Conservation (phyloP, 1,140 invertebrate species). For the Drosophila rufa region DNA sequence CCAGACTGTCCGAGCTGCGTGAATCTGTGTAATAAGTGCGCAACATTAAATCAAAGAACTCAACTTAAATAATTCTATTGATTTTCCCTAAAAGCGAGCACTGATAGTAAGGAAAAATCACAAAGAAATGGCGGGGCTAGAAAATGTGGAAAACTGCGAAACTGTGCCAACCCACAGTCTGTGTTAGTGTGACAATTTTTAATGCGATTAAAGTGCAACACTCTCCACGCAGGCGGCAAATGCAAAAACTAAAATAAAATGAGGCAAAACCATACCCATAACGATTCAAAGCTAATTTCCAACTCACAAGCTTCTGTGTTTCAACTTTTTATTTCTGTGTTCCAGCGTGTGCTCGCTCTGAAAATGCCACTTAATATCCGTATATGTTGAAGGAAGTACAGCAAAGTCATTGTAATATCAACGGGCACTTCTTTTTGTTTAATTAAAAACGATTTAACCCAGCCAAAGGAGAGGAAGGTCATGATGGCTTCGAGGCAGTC, state of each 20-base stretch:
- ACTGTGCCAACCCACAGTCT: constrained; percentile 58
- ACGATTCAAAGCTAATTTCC: constrained; percentile 22
- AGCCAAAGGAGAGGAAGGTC: not conserved
- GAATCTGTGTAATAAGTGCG: constrained; percentile 16
- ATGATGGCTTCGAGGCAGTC: constrained; percentile 31
- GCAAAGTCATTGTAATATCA: constrained; percentile 11
- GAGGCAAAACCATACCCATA: constrained; percentile 20
- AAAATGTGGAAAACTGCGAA: constrained; percentile 38
- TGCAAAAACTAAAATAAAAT: constrained; percentile 33
- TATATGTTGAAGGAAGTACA: constrained; percentile 31
- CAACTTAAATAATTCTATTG: constrained; percentile 51
- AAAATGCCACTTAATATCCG: constrained; percentile 40
- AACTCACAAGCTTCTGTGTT: constrained; percentile 15
- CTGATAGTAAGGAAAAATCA: constrained; percentile 38
- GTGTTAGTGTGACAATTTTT: constrained; percentile 75
- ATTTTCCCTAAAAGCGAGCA: constrained; percentile 58
- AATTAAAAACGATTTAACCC: constrained; percentile 30
- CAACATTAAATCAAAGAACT: constrained; percentile 36
- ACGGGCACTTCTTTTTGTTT: constrained; percentile 17
- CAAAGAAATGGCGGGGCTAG: constrained; percentile 16
- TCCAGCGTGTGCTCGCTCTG: constrained; percentile 5
- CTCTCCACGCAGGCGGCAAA: constrained; percentile 50
- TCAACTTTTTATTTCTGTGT: constrained; percentile 17
- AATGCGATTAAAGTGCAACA: constrained; percentile 83
- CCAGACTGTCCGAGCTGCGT: constrained; percentile 9